A percentile compares a stretch with the other conserved stretches of the same genome.
Conservation (phyloP, 2,888 invertebrate genomes). For the Drosophila acutilabella region DNA sequence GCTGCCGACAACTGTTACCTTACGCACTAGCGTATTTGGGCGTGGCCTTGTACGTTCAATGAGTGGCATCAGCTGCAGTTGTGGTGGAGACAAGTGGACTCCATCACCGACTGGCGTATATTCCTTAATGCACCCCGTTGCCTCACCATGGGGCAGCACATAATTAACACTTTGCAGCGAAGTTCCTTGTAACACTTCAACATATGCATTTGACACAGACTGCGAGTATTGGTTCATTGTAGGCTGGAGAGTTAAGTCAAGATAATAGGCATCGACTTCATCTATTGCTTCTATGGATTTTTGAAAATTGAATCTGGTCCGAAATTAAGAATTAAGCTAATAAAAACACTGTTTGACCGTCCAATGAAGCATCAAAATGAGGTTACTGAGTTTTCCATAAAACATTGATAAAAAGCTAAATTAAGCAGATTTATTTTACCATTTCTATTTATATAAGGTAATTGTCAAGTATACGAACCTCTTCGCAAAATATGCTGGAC, state of each 20-base stretch:
- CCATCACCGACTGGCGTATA: constrained; percentile 42
- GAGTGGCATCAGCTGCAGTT: constrained; percentile 18
- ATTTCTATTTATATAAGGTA: no score
- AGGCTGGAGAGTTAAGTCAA: neutral
- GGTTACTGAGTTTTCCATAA: constrained; percentile 15
- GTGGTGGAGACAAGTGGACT: constrained; percentile 6
- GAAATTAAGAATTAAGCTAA: constrained; percentile 2
- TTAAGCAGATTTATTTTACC: neutral
- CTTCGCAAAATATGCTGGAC: no score
- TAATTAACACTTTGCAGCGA: constrained; percentile 1
- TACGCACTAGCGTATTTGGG: constrained; percentile 36
- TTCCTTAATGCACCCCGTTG: constrained; percentile 23
- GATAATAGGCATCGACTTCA: constrained; percentile 17
- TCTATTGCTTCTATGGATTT: constrained; percentile 18
- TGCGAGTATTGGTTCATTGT: constrained; percentile 8
- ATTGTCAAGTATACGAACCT: no score
- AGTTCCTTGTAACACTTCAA: neutral
- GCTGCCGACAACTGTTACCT: constrained; percentile 47
- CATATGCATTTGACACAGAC: neutral
- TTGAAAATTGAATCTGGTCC: constrained; percentile 7
- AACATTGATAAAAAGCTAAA: neutral
- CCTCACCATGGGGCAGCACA: neutral
- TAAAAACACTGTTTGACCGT: neutral
- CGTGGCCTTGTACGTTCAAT: constrained; percentile 15
- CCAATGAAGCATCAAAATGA: neutral